Evolutionary conservation across 2,113 vertebrate species (phyloP), one percentile per base, ranked within the genome.

Genomic region (Casuarius casuarius): DNA sequence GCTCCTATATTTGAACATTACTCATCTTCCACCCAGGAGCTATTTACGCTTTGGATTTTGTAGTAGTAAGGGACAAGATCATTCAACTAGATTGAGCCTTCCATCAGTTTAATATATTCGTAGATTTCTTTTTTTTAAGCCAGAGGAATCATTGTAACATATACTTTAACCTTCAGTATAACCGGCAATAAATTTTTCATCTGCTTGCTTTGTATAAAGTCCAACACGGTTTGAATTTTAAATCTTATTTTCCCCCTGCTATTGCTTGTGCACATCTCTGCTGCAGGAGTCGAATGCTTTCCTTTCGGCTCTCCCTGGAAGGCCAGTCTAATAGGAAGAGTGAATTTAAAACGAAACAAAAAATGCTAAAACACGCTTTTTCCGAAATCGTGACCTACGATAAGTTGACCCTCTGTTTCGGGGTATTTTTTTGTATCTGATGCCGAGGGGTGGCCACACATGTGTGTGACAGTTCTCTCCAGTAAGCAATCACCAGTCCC

Each of bases 291-390:
- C 48, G 52, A 13, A 46, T 54, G 49, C 70, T 87, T 49, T 81
- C 21, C 35, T 19, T 67, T 67, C 20, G 9, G 23, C 46, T 70
- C 11, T 15, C 52, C 7, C 40, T 82, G 52, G 49, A 33, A 51
- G 40, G 19, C 70, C 35, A 78, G 33, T 23, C 48, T 82, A 73
- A 35, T 80, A 68, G 78, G 66, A 63, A 54, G 84, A 92, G 22
- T 92, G 92, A 95, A 87, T 74, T 95, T 96, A 67, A 62, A 89
- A 95, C 89, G 77, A 73, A 92, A 13, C 44, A 66, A 59, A 44
- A 33, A 31, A 5, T 10, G 52, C 70, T 78, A 35, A 89, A 91
- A 7, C 61, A 67, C 83, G 44, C n/a, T 17, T 1, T 23, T 40
- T 94, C 89, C 77, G 72, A 52, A 71, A 90, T 54, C 40, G 19